Percentiles rank a stretch among this genome's conserved stretches.
These are phyloP conservation scores for Onthophagus taurus DNA, from an alignment of 1,140 invertebrate species.

Conservation along the genomic window DNA sequence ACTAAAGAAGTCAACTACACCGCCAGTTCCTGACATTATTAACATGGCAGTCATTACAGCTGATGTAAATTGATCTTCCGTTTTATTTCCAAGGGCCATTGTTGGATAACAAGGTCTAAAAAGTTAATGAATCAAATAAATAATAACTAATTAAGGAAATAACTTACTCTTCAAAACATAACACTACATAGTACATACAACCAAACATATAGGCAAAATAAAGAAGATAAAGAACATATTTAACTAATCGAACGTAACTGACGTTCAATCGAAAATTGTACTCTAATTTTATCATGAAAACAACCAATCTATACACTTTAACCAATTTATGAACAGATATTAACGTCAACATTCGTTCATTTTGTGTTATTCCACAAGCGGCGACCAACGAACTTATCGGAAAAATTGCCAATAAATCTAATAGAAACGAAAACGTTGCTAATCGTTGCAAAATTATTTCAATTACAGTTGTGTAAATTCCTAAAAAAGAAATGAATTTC, in stretches of 20 bases:
- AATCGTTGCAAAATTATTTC: slow-evolving; percentile 9
- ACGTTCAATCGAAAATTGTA: slow-evolving; percentile 16
- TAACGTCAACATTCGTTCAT: background rate
- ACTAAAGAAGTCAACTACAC: slow-evolving; percentile 2
- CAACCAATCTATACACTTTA: slow-evolving; percentile 9
- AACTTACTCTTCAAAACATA: slow-evolving; percentile 13
- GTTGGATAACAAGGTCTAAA: slow-evolving; percentile 1
- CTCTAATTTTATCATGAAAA: slow-evolving; percentile 1
- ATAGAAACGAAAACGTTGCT: background rate
- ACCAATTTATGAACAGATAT: slow-evolving; percentile 8
- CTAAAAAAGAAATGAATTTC: background rate
- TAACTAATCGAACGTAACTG: slow-evolving; percentile 12
- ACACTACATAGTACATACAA: slow-evolving; percentile 14
- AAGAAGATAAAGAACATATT: slow-evolving; percentile 17
- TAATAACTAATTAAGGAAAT: background rate
- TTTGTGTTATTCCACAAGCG: background rate
- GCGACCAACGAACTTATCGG: background rate
- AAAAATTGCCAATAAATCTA: slow-evolving; percentile 3
- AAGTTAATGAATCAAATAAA: background rate
- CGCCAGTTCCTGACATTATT: slow-evolving; percentile 8
- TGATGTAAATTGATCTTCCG: background rate
- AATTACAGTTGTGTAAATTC: background rate
- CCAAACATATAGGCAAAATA: slow-evolving; percentile 16
- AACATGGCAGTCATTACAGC: slow-evolving; percentile 11
- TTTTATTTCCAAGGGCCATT: slow-evolving; percentile 10